Evolutionary conservation across 2,888 invertebrate species (phyloP).

Genomic region (Liposcelis brunnea): DNA sequence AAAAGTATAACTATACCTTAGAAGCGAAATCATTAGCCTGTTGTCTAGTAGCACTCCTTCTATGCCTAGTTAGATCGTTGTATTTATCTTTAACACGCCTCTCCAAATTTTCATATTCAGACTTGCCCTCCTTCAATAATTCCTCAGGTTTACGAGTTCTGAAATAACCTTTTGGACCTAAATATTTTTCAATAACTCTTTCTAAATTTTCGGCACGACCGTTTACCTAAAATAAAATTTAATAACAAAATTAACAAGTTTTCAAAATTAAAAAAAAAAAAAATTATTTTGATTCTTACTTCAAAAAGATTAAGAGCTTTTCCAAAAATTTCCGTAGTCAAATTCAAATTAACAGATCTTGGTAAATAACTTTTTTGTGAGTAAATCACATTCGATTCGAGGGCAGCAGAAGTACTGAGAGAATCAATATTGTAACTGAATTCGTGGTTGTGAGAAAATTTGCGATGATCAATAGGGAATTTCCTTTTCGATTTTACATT

Average conservation of each 20-base stretch:
- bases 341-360: constrained; percentile 48
- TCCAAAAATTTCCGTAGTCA: constrained; percentile 63
- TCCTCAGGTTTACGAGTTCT: constrained; percentile 32
- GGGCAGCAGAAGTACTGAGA: constrained; percentile 47
- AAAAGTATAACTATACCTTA: neutral
- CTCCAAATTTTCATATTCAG: constrained; percentile 5
- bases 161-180: constrained; percentile 51
- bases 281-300: constrained; percentile 24
- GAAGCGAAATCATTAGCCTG: neutral
- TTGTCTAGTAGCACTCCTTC: neutral
- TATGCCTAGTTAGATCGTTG: neutral
- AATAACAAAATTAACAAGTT: no score
- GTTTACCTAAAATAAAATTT: constrained; percentile 37
- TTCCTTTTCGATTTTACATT: constrained; percentile 31
- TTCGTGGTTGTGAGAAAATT: constrained; percentile 64
- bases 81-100: constrained; percentile 7
- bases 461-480: constrained; percentile 55
- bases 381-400: constrained; percentile 59
- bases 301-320: constrained; percentile 60
- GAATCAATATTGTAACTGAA: constrained; percentile 52
- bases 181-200: constrained; percentile 49
- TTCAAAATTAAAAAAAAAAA: neutral
- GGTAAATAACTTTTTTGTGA: constrained; percentile 70
- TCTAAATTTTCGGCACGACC: constrained; percentile 64
- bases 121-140: constrained; percentile 22